Evolutionary conservation across 2,797 vertebrate genomes (phyloP).

Genomic region (Loriculus beryllinus): DNA sequence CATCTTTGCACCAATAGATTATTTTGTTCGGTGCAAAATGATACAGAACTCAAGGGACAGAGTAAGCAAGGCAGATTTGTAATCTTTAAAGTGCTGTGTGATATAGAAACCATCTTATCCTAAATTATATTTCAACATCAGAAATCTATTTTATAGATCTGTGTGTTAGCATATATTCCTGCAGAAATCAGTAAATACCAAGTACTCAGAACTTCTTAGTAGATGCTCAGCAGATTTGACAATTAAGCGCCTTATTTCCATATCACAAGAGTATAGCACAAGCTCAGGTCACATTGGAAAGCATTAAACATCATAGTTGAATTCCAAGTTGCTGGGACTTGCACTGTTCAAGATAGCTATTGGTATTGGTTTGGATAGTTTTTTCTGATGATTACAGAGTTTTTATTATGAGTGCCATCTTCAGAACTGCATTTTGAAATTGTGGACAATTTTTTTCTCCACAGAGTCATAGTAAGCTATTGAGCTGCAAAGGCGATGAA

Average conservation of each 20-base stretch:
- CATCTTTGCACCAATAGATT: neutral
- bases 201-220: neutral
- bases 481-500: neutral
- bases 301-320: fast-evolving
- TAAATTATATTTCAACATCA: neutral
- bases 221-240: neutral
- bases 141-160: neutral
- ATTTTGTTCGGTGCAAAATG: neutral
- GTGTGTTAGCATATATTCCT: neutral
- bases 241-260: neutral
- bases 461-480: neutral
- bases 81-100: neutral
- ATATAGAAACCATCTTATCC: neutral
- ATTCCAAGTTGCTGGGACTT: neutral
- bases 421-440: neutral
- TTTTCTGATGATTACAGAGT: neutral
- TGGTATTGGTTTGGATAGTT: neutral
- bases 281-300: neutral
- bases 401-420: neutral
- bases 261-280: neutral
- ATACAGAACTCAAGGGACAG: neutral
- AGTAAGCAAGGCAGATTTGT: neutral
- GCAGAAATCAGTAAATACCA: neutral
- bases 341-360: neutral
- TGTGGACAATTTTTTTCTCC: neutral